A percentile compares a stretch with the other conserved stretches of the same genome.
Conservation (phyloP, 2,888 invertebrate species). For the Shargacucullia verbasci region DNA sequence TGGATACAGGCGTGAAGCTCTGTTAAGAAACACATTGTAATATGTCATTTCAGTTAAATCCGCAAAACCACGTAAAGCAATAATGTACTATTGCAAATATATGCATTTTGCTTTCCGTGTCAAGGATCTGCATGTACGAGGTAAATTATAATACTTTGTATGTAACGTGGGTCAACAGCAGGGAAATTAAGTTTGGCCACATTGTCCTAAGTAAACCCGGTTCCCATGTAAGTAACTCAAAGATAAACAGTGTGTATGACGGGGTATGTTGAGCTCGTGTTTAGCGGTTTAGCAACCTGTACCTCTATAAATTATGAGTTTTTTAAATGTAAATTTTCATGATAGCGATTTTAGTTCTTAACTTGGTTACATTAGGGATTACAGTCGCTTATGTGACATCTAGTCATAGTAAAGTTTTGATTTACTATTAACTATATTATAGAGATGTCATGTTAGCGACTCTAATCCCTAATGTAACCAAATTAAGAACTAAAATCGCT, state of each 20-base stretch:
- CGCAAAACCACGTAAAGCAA: constrained; percentile 27
- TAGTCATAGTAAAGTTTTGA: no score
- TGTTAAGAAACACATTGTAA: constrained; percentile 4
- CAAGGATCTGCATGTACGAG: constrained; percentile 27
- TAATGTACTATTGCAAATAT: constrained; percentile 24
- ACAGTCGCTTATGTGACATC: no score
- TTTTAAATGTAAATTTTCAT: no score
- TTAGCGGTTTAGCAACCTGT: not conserved
- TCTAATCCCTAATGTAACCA: no score
- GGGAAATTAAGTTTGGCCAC: constrained; percentile 33
- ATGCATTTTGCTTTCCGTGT: constrained; percentile 34
- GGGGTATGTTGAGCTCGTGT: not conserved
- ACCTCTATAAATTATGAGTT: no score
- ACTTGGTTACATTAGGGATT: no score
- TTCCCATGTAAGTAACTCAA: constrained; percentile 24
- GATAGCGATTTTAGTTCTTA: no score
- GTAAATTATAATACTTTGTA: constrained; percentile 33
- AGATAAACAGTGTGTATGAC: constrained; percentile 16
- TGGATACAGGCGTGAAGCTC: no score
- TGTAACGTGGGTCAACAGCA: constrained; percentile 11
- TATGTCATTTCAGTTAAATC: constrained; percentile 18
- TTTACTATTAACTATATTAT: no score
- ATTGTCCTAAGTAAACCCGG: constrained; percentile 23
- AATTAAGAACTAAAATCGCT: no score
- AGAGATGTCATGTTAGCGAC: no score